These are phyloP conservation scores for Dastarcus helophoroides DNA, from an alignment of 2,888 invertebrate genomes.

Conservation along the genomic window DNA sequence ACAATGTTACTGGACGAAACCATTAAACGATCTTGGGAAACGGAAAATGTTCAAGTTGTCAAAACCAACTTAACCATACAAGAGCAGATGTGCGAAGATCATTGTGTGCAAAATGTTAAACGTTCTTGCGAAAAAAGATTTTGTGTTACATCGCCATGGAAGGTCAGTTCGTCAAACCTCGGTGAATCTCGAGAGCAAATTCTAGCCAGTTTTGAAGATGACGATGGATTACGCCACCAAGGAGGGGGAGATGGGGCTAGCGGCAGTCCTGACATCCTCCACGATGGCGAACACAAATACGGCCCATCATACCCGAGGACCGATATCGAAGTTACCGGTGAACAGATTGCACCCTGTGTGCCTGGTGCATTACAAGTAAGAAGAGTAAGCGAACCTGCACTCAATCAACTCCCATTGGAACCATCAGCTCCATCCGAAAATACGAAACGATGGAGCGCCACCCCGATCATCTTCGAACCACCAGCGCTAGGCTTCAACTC, in stretches of 20 bases:
- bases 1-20: too few relatives aligned
- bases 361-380: conserved; percentile 62
- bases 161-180: too few relatives aligned
- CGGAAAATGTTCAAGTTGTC: too few relatives aligned
- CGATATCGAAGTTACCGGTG: conserved; percentile 69
- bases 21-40: too few relatives aligned
- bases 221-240: conserved; percentile 51
- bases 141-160: too few relatives aligned
- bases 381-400: conserved; percentile 78
- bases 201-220: conserved; percentile 69
- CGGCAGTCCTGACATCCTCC: conserved; percentile 85
- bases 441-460: conserved; percentile 75
- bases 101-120: too few relatives aligned
- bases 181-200: conserved; percentile 89
- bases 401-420: conserved; percentile 50
- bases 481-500: too few relatives aligned
- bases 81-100: too few relatives aligned
- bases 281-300: conserved; percentile 42
- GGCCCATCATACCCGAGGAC: conserved; percentile 34
- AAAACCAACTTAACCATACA: too few relatives aligned
- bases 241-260: conserved; percentile 84
- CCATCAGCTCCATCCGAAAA: conserved; percentile 40
- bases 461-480: conserved; percentile 55
- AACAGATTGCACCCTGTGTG: conserved; percentile 42
- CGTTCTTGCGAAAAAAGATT: too few relatives aligned